Base-by-base conservation (phyloP, 2,888 invertebrate genomes). In the Baronia brevicornis region DNA sequence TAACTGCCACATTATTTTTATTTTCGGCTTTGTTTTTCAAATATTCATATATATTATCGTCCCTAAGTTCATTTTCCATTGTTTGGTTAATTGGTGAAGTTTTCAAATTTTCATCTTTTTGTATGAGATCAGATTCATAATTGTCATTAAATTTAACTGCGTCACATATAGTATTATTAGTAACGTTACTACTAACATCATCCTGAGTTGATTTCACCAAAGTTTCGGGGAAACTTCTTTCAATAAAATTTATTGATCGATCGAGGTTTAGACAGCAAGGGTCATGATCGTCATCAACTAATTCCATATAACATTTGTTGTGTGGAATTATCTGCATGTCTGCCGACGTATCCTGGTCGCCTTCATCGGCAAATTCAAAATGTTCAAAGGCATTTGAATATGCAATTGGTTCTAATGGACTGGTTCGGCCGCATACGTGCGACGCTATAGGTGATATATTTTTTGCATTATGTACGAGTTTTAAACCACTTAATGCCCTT, bases 331-430 rank as follows among this genome's bases (percentile, higher is more conserved):
- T 43, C 2, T 74, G 70, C 1, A 56, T 87, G 48, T 91, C 92
- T 2, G 90, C 80, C 7, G 90, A 87, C 9, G 91, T 88, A n/a
- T 91, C 92, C 55, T 92, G 93, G 0, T 91, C 93, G 0, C 93
- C 94, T 0, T 93, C 93, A 58, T 95, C 95, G 85, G 93, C 94
- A 57, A 91, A 95, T 57, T 94, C 94, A 44, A 95, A 91, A 55
- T 92, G 91, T 46, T 93, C 93, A 24, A 90, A 80, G 28, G 92
- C 91, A 37, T 88, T 78, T 0, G 75, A 75, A 42, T 70, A 80
- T 0, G 69, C 63, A 2, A 80, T 60, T 0, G 61, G 52, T 14
- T 69, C 64, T 2, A 46, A 35, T 0, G 75, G 72, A 39, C 69
- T 71, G 1, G 58, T 60, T 6, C 74, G 63, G 0, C 85, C 85